Percentiles rank a stretch among this genome's conserved stretches.
phyloP scores from a whole-genome alignment of 2,888 invertebrate genomes.

The Polylopha cassiicola region DNA sequence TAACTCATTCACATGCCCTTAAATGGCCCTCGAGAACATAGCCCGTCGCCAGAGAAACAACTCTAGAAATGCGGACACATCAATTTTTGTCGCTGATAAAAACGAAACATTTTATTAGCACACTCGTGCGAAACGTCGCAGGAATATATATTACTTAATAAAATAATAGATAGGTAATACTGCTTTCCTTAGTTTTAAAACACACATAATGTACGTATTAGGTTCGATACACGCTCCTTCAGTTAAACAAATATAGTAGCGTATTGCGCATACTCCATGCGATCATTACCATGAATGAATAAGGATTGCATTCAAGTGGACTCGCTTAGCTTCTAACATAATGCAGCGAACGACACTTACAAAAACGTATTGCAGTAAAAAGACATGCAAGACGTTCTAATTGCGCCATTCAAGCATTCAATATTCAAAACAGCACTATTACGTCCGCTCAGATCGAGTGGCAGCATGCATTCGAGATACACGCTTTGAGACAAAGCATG shows the following conservation, averaged over 20 bases:
- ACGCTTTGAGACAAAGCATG: constrained; percentile 19
- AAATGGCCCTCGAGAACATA: constrained; percentile 36
- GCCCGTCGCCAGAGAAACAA: constrained; percentile 34
- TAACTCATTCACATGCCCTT: constrained; percentile 57
- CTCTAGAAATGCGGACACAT: constrained; percentile 52
- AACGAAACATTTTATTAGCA: constrained; percentile 33
- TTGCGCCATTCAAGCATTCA: constrained; percentile 14
- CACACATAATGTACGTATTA: constrained; percentile 1
- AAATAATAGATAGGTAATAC: too few species aligned
- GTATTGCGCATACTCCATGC: constrained; percentile 1
- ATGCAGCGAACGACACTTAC: constrained; percentile 3
- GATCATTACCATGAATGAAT: constrained; percentile 14
- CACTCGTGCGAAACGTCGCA: constrained; percentile 6
- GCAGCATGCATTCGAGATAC: constrained; percentile 9
- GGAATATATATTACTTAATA: constrained; percentile 3
- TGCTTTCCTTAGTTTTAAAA: constrained; percentile 1
- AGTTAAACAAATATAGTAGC: neutral
- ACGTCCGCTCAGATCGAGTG: constrained; percentile 6
- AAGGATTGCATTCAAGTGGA: constrained; percentile 5
- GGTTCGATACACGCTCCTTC: neutral
- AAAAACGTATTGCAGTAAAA: neutral
- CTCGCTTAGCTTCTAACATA: neutral
- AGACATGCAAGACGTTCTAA: constrained; percentile 4
- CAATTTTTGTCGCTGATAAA: constrained; percentile 44
- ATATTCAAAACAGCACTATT: constrained; percentile 14